Conservation (phyloP, 1,140 invertebrate species). For the Drosophila pandora region DNA sequence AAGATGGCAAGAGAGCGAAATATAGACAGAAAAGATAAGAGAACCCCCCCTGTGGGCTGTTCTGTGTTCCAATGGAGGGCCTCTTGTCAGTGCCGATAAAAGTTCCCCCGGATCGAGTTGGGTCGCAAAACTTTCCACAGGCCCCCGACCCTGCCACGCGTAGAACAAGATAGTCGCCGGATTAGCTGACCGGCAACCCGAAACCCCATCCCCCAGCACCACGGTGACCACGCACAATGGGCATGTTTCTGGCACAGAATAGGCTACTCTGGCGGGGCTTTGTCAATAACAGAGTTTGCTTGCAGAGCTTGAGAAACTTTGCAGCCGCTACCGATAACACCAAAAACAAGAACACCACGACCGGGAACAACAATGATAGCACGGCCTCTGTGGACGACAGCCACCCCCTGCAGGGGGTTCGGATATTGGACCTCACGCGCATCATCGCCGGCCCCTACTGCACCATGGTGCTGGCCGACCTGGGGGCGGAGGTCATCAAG, state of each 20-base stretch:
- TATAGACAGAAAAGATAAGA: not conserved
- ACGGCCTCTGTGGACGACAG: conserved; percentile 28
- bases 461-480: conserved; percentile 96
- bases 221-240: not conserved
- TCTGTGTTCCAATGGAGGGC: conserved; percentile 15
- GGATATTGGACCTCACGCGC: conserved; percentile 92
- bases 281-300: conserved; percentile 40
- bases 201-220: not conserved
- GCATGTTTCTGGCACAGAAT: conserved; percentile 34
- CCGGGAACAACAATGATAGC: conserved; percentile 12
- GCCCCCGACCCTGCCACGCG: conserved; percentile 1
- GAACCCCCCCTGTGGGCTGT: conserved; percentile 7
- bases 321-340: conserved; percentile 40
- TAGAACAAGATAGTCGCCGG: conserved; percentile 15
- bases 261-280: conserved; percentile 17
- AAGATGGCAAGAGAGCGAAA: too few species aligned
- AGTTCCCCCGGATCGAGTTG: conserved; percentile 40
- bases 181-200: conserved; percentile 22
- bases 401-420: conserved; percentile 85
- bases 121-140: conserved; percentile 40
- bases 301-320: conserved; percentile 65
- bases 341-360: conserved; percentile 7
- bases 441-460: conserved; percentile 94
- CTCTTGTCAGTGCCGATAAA: conserved; percentile 43
- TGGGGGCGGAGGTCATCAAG: conserved; percentile 98